Conservation (phyloP, 2,113 vertebrate species). For the Coracopsis vasa region DNA sequence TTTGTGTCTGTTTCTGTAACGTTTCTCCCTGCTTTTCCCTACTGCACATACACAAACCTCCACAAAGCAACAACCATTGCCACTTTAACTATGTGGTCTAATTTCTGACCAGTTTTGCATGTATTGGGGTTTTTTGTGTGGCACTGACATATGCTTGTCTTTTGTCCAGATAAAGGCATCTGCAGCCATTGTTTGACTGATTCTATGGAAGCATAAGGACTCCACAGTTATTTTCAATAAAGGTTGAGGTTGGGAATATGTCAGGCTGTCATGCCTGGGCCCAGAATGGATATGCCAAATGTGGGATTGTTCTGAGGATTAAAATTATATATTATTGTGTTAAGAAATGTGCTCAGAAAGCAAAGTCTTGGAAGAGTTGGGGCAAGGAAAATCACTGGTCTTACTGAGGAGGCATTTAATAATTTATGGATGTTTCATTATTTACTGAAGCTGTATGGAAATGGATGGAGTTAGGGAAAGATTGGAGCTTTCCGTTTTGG, state of each 20-base stretch:
- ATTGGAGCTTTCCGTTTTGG: neutral
- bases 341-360: neutral
- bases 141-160: neutral
- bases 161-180: neutral
- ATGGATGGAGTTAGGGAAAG: neutral
- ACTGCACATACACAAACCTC: neutral
- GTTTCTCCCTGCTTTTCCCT: neutral
- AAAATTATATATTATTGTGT: neutral
- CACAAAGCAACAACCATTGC: neutral
- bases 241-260: neutral
- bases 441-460: neutral
- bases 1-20: neutral
- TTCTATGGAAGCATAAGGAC: neutral
- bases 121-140: neutral
- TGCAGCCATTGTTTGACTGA: neutral
- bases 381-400: neutral
- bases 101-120: neutral
- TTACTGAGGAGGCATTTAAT: neutral
- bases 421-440: neutral
- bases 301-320: neutral
- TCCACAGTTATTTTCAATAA: neutral
- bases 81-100: neutral
- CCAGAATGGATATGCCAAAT: neutral
- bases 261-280: neutral
- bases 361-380: neutral